A percentile compares a stretch with the other conserved stretches of the same genome.
These are phyloP conservation scores for Bradypodion ventrale DNA, from an alignment of 2,797 vertebrate species.

Conservation along the genomic window DNA sequence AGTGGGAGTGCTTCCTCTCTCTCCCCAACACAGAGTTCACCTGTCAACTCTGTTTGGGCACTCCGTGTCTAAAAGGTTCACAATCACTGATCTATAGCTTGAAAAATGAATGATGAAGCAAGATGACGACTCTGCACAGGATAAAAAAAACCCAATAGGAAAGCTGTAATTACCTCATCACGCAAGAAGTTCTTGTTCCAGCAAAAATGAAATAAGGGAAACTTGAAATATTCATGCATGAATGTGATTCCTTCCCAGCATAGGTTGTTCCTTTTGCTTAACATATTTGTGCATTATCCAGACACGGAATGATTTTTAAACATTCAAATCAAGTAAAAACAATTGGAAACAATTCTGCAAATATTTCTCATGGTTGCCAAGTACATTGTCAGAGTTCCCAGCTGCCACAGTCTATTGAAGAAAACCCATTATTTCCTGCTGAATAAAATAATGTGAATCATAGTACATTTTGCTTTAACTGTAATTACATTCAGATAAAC, in stretches of 20 bases:
- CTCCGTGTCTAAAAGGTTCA: too few species aligned
- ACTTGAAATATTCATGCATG: constrained; percentile 17
- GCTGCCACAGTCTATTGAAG: accelerated
- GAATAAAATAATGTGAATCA: background rate
- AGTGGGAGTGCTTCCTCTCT: too few species aligned
- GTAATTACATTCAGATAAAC: background rate
- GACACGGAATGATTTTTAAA: constrained; percentile 39
- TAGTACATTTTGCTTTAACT: constrained; percentile 12
- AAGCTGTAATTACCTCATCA: constrained; percentile 51
- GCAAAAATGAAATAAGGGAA: constrained; percentile 45
- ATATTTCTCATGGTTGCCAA: background rate
- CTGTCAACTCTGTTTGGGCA: too few species aligned
- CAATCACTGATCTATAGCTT: too few species aligned
- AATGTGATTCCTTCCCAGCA: constrained; percentile 27
- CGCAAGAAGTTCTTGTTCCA: constrained; percentile 52
- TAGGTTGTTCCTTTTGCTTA: constrained; percentile 40
- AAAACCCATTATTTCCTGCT: background rate
- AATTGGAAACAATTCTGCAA: constrained; percentile 23
- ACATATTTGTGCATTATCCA: constrained; percentile 38
- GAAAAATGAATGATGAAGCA: constrained; percentile 47
- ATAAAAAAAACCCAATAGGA: background rate
- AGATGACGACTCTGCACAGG: constrained; percentile 62
- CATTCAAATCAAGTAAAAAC: constrained; percentile 34
- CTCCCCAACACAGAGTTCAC: too few species aligned
- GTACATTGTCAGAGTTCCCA: constrained; percentile 19